These are phyloP conservation scores for Enteromius radiatus DNA, from an alignment of 2,797 vertebrate species.

Conservation along the genomic window DNA sequence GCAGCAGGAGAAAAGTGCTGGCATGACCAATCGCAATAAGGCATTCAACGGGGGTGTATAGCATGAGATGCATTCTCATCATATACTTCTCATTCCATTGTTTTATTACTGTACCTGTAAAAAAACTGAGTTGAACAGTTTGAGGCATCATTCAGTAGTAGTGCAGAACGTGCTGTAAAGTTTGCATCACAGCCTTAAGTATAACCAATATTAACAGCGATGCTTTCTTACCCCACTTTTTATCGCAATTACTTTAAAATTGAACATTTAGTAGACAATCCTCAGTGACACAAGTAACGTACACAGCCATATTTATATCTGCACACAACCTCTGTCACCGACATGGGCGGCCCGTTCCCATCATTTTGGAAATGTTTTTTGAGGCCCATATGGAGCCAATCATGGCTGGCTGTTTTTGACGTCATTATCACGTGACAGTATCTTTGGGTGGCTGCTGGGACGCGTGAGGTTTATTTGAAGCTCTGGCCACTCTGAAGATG, in stretches of 20 bases:
- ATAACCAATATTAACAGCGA: neutral
- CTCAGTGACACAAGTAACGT: neutral
- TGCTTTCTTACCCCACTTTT: neutral
- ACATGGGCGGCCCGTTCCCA: conserved; percentile 26
- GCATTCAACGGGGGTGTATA: neutral
- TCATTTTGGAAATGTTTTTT: conserved; percentile 43
- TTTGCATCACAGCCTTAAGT: neutral
- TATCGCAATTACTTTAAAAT: neutral
- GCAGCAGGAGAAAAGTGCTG: conserved; percentile 29
- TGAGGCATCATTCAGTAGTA: neutral
- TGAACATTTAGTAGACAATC: neutral
- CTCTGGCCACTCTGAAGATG: conserved; percentile 67
- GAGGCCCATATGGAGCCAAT: conserved; percentile 60
- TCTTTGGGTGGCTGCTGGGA: conserved; percentile 62
- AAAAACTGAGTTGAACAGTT: neutral
- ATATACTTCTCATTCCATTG: neutral
- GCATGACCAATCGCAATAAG: neutral
- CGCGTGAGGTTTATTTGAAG: conserved; percentile 74
- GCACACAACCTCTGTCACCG: conserved; percentile 14
- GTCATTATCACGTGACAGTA: conserved; percentile 62
- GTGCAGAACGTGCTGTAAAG: neutral
- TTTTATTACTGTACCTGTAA: neutral
- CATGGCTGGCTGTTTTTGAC: conserved; percentile 61
- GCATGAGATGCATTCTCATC: neutral
- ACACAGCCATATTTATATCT: conserved; percentile 11